Evolutionary conservation across 2,797 vertebrate genomes (phyloP).

Genomic region (Sebastes wilsoni): DNA sequence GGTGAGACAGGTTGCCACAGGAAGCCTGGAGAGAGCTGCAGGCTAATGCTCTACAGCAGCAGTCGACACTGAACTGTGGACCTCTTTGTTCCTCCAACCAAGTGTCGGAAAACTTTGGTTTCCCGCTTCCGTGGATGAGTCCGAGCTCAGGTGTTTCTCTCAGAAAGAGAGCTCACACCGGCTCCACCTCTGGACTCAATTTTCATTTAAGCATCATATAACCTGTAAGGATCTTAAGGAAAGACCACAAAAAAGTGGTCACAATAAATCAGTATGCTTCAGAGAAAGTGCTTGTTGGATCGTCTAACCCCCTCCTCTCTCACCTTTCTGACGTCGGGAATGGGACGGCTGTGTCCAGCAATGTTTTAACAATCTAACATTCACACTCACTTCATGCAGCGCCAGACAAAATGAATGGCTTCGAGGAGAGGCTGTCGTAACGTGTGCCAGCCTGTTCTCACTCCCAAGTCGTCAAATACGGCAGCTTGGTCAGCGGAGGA

Average conservation of each 20-base stretch:
- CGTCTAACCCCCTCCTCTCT: not conserved
- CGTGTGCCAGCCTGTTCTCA: too few relatives aligned
- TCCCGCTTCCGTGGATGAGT: constrained; percentile 9
- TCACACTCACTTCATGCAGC: too few relatives aligned
- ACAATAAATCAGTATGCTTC: not conserved
- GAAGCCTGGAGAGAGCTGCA: constrained; percentile 61
- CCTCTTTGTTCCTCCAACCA: constrained; percentile 28
- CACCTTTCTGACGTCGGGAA: not conserved
- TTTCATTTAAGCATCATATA: not conserved
- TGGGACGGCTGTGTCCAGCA: too few relatives aligned
- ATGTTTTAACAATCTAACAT: too few relatives aligned
- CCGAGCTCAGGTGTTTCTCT: not conserved
- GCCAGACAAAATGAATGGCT: too few relatives aligned
- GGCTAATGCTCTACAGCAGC: constrained; percentile 57
- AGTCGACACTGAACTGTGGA: constrained; percentile 24
- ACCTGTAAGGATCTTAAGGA: not conserved
- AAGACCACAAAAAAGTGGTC: not conserved
- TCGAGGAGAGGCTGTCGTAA: too few relatives aligned
- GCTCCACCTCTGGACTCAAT: not conserved
- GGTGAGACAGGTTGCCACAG: constrained; percentile 54
- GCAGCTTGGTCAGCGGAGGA: too few relatives aligned
- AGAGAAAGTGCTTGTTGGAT: not conserved
- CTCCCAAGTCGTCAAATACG: too few relatives aligned
- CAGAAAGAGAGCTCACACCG: not conserved
- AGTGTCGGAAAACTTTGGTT: constrained; percentile 27